Evolutionary conservation across 2,797 vertebrate species (phyloP).

Genomic region (Lycodopsis pacificus): DNA sequence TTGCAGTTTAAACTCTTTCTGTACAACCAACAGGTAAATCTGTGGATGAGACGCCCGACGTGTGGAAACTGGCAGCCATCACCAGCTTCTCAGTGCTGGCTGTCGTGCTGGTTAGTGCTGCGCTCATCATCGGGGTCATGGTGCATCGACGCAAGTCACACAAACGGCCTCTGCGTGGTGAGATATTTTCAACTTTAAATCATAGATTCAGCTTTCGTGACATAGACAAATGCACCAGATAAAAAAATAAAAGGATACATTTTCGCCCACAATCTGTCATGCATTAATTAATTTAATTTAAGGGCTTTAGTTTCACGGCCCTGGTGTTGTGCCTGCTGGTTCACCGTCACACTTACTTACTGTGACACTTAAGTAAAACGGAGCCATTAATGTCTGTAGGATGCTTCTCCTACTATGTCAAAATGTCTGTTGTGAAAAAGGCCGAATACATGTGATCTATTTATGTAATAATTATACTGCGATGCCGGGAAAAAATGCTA

Average conservation of each 20-base stretch:
- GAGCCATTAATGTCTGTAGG: no score
- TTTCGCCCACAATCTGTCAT: background rate
- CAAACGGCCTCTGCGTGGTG: conserved; percentile 85
- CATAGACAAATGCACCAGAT: background rate
- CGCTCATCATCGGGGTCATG: conserved; percentile 83
- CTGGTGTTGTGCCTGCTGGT: no score
- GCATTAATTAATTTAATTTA: no score
- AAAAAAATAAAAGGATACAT: background rate
- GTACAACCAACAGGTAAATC: conserved; percentile 57
- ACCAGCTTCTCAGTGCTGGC: conserved; percentile 87
- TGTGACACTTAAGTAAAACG: no score
- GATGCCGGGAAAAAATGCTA: background rate
- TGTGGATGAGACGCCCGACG: conserved; percentile 65
- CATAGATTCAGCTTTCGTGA: background rate
- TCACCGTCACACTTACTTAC: no score
- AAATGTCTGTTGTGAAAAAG: no score
- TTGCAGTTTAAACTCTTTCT: background rate
- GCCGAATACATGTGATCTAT: background rate
- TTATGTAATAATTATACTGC: background rate
- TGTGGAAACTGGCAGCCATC: conserved; percentile 86
- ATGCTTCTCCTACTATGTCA: no score
- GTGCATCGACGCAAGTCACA: conserved; percentile 83
- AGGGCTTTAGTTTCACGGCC: no score
- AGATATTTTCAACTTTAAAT: conserved; percentile 38
- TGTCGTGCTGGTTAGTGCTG: conserved; percentile 81